Percentiles rank a stretch among this genome's conserved stretches.
These are phyloP conservation scores for Alviniconcha strummeri DNA, from an alignment of 2,888 invertebrate species.

Conservation along the genomic window DNA sequence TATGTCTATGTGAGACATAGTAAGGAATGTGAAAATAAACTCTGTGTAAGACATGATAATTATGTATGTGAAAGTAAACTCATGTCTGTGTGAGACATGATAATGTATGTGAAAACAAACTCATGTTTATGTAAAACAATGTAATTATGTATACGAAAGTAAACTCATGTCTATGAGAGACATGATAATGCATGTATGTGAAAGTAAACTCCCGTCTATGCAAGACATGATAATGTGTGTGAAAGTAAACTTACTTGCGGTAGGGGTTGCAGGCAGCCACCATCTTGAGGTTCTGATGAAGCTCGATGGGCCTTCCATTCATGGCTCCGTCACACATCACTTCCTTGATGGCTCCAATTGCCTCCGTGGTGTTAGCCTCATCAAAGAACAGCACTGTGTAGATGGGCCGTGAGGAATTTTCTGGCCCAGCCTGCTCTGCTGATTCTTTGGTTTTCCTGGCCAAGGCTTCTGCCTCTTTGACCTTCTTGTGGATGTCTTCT, in stretches of 20 bases:
- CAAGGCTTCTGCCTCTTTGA: constrained; percentile 49
- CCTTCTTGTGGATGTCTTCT: constrained; percentile 61
- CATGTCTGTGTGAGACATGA: no score
- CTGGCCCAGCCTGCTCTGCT: background rate
- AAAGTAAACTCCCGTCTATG: no score
- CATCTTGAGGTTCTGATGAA: constrained; percentile 59
- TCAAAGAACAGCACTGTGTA: constrained; percentile 70
- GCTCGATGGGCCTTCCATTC: constrained; percentile 55
- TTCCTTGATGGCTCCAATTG: constrained; percentile 69
- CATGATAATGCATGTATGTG: no score
- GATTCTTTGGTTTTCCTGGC: background rate
- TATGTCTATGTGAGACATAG: no score
- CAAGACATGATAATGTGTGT: no score
- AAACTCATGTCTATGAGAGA: no score
- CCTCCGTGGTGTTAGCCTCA: constrained; percentile 71
- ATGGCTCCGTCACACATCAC: constrained; percentile 69
- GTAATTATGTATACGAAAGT: no score
- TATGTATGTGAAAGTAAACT: no score
- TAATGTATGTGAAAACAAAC: no score
- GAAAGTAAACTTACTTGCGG: constrained; percentile 63
- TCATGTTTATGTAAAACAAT: no score
- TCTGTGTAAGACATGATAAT: no score
- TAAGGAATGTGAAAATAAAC: no score
- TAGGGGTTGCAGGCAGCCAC: constrained; percentile 72
- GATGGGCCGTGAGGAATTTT: constrained; percentile 37